Evolutionary conservation across 2,797 vertebrate species (phyloP).

Genomic region (Orestias chungarensis): DNA sequence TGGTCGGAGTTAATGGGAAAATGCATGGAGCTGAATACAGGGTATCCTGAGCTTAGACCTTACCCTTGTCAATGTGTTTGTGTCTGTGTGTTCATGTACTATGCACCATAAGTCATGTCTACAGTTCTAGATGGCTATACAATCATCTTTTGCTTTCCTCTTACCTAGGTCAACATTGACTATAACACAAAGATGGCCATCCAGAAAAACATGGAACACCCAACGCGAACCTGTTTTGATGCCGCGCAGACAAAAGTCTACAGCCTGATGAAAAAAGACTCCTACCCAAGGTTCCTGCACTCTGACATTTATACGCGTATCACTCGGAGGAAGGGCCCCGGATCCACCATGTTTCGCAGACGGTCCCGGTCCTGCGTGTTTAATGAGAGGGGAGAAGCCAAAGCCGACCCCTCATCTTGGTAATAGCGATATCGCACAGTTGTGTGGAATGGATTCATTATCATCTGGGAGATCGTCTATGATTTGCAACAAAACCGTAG

Average conservation of each 20-base stretch:
- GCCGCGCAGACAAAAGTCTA: slow-evolving; percentile 87
- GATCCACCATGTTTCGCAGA: slow-evolving; percentile 81
- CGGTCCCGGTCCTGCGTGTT: slow-evolving; percentile 92
- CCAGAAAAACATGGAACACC: slow-evolving; percentile 76
- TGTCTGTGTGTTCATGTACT: too few species aligned
- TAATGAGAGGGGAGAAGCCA: slow-evolving; percentile 83
- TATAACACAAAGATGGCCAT: slow-evolving; percentile 86
- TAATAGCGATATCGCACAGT: slow-evolving; percentile 39
- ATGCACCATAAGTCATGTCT: neutral
- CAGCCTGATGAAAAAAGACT: slow-evolving; percentile 95
- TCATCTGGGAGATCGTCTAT: slow-evolving; percentile 8
- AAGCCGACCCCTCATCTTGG: slow-evolving; percentile 77
- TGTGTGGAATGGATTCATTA: slow-evolving; percentile 12
- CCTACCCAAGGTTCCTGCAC: slow-evolving; percentile 90
- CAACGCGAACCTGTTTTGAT: slow-evolving; percentile 84
- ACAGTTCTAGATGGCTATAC: neutral
- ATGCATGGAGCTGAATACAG: too few species aligned
- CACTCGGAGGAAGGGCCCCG: slow-evolving; percentile 75
- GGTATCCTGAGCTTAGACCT: too few species aligned
- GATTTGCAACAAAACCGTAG: slow-evolving; percentile 23
- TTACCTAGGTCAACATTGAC: slow-evolving; percentile 92
- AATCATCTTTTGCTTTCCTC: neutral
- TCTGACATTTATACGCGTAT: slow-evolving; percentile 87
- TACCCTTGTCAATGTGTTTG: too few species aligned
- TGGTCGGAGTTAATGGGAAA: too few species aligned